Evolutionary conservation across 2,113 vertebrate genomes (phyloP).

Genomic region (Hippocampus barbouri): DNA sequence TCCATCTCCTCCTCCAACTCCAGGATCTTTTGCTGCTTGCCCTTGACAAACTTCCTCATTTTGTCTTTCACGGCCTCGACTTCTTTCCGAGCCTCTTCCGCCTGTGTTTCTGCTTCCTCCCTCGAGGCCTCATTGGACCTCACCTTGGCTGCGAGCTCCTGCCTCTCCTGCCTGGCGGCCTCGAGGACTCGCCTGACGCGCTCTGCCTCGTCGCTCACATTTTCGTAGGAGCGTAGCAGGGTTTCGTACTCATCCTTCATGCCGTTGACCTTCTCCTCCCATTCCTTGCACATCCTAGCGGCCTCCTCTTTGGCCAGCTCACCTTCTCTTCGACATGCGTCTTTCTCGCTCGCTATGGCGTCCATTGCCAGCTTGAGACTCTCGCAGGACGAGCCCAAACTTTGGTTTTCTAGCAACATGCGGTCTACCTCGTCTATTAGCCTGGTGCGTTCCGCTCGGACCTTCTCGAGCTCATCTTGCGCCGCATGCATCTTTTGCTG

Average conservation of each 20-base stretch:
- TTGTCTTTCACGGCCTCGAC: conserved; percentile 88
- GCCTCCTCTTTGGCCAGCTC: conserved; percentile 73
- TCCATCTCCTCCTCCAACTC: conserved; percentile 95
- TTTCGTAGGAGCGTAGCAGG: conserved; percentile 92
- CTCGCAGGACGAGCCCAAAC: conserved; percentile 80
- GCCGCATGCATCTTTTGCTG: conserved; percentile 61
- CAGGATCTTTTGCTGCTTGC: conserved; percentile 93
- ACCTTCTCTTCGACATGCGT: conserved; percentile 71
- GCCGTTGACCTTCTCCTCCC: conserved; percentile 79
- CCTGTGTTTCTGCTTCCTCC: conserved; percentile 76
- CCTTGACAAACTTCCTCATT: conserved; percentile 95
- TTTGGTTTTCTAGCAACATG: conserved; percentile 81
- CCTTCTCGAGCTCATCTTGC: conserved; percentile 74
- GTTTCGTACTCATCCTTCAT: conserved; percentile 92
- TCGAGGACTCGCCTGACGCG: conserved; percentile 83
- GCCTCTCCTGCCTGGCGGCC: conserved; percentile 83
- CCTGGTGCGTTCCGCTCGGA: conserved; percentile 76
- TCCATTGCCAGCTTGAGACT: conserved; percentile 83
- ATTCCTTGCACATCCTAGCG: conserved; percentile 66
- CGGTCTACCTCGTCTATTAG: conserved; percentile 82
- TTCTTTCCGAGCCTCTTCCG: conserved; percentile 80
- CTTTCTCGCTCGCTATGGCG: conserved; percentile 78
- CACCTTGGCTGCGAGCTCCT: conserved; percentile 77
- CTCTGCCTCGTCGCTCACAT: conserved; percentile 87
- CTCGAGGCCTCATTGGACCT: conserved; percentile 73